Percentiles rank a stretch among this genome's conserved stretches.
Conservation (phyloP, 2,797 vertebrate species). For the Clarias laeviceps region DNA sequence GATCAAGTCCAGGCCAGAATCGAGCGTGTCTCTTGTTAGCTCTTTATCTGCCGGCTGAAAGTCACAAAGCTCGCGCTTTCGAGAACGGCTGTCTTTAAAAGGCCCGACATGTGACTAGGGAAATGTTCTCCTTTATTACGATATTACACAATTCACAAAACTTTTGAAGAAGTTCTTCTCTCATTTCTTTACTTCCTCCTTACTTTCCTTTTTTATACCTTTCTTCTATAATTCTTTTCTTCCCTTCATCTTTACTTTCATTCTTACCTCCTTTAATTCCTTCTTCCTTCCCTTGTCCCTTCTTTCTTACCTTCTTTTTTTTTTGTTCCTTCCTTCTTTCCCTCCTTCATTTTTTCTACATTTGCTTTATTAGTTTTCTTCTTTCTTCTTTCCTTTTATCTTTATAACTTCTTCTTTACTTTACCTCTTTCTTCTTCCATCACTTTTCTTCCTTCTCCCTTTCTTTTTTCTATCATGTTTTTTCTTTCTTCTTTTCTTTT, state of each 20-base stretch:
- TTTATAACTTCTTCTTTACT: no score
- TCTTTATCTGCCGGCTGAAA: neutral
- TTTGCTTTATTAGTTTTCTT: neutral
- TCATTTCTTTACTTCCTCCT: no score
- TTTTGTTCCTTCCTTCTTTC: neutral
- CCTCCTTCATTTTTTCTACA: neutral
- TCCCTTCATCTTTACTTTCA: no score
- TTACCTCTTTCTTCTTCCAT: neutral
- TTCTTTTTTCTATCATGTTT: neutral
- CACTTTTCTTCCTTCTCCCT: no score
- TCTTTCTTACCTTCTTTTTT: no score
- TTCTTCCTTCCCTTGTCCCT: neutral
- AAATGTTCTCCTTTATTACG: neutral
- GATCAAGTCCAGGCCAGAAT: neutral
- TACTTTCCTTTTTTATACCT: neutral
- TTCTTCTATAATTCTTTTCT: neutral
- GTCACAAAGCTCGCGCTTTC: neutral
- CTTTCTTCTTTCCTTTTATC: neutral
- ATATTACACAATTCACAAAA: neutral
- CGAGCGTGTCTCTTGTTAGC: neutral
- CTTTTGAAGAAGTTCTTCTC: neutral
- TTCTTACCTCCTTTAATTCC: neutral
- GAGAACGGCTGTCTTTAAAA: neutral
- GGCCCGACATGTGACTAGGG: neutral
- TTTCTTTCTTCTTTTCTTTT: no score